Conservation (phyloP, 23 tunicate genomes). For the Phallusia fumigata region DNA sequence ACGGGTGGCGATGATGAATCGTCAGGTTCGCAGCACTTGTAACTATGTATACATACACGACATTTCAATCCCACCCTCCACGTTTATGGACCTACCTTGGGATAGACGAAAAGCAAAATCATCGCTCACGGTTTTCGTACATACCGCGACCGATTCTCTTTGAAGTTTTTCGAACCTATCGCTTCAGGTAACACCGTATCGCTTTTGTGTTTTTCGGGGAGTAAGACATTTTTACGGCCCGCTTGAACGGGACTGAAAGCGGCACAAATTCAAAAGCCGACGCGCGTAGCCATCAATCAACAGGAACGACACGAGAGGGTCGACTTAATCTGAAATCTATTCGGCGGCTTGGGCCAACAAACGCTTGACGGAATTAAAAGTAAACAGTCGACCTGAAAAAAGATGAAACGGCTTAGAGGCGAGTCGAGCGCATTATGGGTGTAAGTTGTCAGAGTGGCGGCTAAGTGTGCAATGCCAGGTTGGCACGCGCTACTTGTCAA, state of each 20-base stretch:
- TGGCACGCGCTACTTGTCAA: slow-evolving; percentile 1
- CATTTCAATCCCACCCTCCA: neutral
- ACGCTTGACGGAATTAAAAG: neutral
- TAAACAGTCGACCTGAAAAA: neutral
- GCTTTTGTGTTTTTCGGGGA: neutral
- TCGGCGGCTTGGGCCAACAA: slow-evolving; percentile 4
- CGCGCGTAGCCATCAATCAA: neutral
- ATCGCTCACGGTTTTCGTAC: neutral
- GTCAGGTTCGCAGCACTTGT: neutral
- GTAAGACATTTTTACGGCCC: neutral
- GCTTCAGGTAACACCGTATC: slow-evolving; percentile 6
- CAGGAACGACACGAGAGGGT: neutral
- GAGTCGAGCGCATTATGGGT: neutral
- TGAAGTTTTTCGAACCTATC: neutral
- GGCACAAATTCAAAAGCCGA: neutral
- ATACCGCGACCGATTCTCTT: neutral
- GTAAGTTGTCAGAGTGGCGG: neutral
- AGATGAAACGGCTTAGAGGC: neutral
- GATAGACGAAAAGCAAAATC: no score
- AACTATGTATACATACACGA: neutral
- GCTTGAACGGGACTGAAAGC: neutral
- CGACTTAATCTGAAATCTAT: slow-evolving; percentile 6
- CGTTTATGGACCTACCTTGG: no score
- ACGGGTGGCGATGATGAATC: neutral
- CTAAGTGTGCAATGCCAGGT: neutral